Conservation (phyloP, 2,113 vertebrate genomes). For the Atractosteus spatula region DNA sequence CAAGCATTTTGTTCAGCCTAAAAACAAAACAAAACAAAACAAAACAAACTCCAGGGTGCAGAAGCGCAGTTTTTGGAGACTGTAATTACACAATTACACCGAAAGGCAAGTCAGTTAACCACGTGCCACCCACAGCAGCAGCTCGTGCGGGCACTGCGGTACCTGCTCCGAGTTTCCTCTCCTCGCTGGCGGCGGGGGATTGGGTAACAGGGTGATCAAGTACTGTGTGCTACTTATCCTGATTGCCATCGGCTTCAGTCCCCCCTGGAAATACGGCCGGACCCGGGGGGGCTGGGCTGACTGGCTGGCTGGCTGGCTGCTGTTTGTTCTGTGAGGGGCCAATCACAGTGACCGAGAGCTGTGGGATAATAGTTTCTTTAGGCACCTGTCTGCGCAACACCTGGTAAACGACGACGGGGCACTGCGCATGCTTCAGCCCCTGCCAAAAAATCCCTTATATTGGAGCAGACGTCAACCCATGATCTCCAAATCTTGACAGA, state of each 20-base stretch:
- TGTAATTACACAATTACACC: too few species aligned
- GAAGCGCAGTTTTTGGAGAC: too few species aligned
- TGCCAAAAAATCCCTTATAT: conserved; percentile 44
- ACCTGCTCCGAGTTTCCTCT: conserved; percentile 41
- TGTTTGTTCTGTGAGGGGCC: conserved; percentile 31
- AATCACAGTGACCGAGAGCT: conserved; percentile 25
- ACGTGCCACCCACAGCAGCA: not conserved
- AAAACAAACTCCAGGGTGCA: too few species aligned
- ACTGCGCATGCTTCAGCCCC: conserved; percentile 59
- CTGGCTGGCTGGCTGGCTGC: too few species aligned
- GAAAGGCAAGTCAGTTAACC: too few species aligned
- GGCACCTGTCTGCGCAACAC: conserved; percentile 85
- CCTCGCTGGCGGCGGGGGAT: conserved; percentile 26
- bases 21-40: too few species aligned
- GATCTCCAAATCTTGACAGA: conserved; percentile 42
- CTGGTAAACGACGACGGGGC: conserved; percentile 68
- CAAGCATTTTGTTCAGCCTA: too few species aligned
- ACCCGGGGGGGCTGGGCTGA: conserved; percentile 18
- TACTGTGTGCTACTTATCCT: conserved; percentile 47
- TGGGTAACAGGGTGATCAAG: conserved; percentile 54
- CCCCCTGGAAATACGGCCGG: conserved; percentile 35
- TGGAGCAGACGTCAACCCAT: conserved; percentile 37
- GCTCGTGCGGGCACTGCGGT: conserved; percentile 13
- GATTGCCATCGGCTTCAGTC: conserved; percentile 47
- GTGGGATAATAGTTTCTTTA: conserved; percentile 29